phyloP scores from a whole-genome alignment of 2,888 invertebrate species.

The Rhingia campestris region DNA sequence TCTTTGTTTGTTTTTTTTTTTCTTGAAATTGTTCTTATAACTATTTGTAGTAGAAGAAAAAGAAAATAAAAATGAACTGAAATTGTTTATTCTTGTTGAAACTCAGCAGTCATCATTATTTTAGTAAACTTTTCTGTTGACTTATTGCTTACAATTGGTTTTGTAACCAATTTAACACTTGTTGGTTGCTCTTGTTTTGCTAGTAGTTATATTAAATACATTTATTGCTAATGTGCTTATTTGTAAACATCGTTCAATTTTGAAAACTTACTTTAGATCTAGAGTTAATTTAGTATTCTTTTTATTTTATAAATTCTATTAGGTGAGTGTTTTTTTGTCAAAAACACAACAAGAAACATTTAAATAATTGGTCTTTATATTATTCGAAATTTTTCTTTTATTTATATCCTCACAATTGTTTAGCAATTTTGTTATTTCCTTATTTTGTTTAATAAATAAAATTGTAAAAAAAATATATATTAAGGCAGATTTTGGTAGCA shows the following conservation, averaged over 20 bases:
- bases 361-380: constrained; percentile 59
- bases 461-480: constrained; percentile 38
- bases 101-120: constrained; percentile 2
- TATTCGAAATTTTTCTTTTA: constrained; percentile 3
- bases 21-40: constrained; percentile 20
- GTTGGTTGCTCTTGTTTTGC: neutral
- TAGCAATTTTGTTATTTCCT: constrained; percentile 7
- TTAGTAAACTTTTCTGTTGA: constrained; percentile 24
- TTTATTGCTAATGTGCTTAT: constrained; percentile 43
- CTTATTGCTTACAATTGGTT: constrained; percentile 58
- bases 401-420: constrained; percentile 12
- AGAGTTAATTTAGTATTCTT: constrained; percentile 20
- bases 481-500: constrained; percentile 68
- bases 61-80: constrained; percentile 16
- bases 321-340: neutral
- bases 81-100: neutral
- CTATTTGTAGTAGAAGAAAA: constrained; percentile 28
- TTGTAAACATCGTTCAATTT: constrained; percentile 19
- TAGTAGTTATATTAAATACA: constrained; percentile 4
- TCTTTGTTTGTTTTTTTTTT: constrained; percentile 30
- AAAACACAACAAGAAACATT: constrained; percentile 20
- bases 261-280: constrained; percentile 31
- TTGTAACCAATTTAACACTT: constrained; percentile 3
- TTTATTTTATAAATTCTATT: constrained; percentile 16
- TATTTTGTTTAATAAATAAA: constrained; percentile 8